Evolutionary conservation across 2,113 vertebrate genomes (phyloP).

Genomic region (Centropristis striata): DNA sequence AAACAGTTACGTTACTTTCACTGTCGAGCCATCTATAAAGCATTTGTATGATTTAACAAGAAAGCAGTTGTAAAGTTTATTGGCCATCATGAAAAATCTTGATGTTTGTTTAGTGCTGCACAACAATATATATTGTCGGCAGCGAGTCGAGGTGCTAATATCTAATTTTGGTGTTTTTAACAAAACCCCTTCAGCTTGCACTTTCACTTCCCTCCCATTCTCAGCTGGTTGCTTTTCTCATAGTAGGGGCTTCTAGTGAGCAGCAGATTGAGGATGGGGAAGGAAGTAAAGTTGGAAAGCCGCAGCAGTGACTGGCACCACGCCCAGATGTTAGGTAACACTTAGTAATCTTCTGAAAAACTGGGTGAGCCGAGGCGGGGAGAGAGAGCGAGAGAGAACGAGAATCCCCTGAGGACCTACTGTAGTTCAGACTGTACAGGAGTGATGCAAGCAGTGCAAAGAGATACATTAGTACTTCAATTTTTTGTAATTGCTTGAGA

Average conservation of each 20-base stretch:
- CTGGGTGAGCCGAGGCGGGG: conserved; percentile 14
- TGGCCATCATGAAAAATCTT: background rate
- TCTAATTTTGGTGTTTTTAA: conserved; percentile 7
- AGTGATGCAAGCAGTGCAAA: conserved; percentile 19
- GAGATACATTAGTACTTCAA: background rate
- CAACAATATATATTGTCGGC: background rate
- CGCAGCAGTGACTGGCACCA: conserved; percentile 53
- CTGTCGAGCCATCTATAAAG: background rate
- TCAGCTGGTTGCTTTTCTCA: conserved; percentile 6
- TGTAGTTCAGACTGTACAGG: background rate
- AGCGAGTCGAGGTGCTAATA: conserved; percentile 13
- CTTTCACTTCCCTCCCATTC: conserved; percentile 11
- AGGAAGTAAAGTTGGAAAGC: conserved; percentile 49
- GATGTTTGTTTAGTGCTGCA: background rate
- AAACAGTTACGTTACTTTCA: background rate
- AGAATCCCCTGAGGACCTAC: conserved; percentile 37
- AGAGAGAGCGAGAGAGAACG: background rate
- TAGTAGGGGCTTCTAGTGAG: background rate
- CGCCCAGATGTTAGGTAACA: conserved; percentile 68
- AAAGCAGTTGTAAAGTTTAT: background rate
- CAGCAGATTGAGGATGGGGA: background rate
- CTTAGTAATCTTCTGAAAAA: conserved; percentile 14
- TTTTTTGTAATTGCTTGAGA: conserved; percentile 10
- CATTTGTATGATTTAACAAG: background rate
- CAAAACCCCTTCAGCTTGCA: background rate